Evolutionary conservation across 1,140 invertebrate species (phyloP).

Genomic region (Gyrodactylus bullatarudis): DNA sequence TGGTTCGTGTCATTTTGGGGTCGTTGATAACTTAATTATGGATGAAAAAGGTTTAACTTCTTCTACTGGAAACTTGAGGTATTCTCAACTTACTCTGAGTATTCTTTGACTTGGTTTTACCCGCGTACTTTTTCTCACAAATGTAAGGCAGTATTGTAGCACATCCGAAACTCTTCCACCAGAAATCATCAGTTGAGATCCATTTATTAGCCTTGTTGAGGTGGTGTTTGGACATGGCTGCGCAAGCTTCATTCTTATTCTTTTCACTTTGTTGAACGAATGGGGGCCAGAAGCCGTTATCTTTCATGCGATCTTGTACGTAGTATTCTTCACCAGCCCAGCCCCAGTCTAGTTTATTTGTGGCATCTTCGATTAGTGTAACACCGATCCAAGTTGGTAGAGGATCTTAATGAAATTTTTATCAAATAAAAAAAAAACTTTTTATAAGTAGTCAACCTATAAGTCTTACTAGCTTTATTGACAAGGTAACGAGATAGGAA

Average conservation of each 20-base stretch:
- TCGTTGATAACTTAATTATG: not conserved
- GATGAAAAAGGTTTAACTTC: not conserved
- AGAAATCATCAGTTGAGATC: not conserved
- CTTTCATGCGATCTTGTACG: not conserved
- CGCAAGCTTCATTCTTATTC: not conserved
- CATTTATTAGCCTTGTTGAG: not conserved
- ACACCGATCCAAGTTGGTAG: not conserved
- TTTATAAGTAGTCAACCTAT: too few species aligned
- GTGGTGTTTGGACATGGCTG: not conserved
- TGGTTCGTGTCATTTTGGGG: not conserved
- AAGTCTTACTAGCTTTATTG: not conserved
- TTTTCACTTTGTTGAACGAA: not conserved
- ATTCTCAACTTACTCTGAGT: not conserved
- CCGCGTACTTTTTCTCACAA: not conserved
- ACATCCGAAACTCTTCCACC: constrained; percentile 4
- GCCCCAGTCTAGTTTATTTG: not conserved
- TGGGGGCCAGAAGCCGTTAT: not conserved
- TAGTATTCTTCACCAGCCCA: not conserved
- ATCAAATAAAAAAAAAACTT: too few species aligned
- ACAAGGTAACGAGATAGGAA: not conserved
- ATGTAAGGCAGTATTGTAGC: not conserved
- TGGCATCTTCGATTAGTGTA: not conserved
- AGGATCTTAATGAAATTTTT: too few species aligned
- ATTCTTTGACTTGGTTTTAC: not conserved
- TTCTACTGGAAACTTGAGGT: not conserved